Base-by-base conservation (phyloP, 53 echinoderm and acorn worm species). In the Hippasteria phrygiana region DNA sequence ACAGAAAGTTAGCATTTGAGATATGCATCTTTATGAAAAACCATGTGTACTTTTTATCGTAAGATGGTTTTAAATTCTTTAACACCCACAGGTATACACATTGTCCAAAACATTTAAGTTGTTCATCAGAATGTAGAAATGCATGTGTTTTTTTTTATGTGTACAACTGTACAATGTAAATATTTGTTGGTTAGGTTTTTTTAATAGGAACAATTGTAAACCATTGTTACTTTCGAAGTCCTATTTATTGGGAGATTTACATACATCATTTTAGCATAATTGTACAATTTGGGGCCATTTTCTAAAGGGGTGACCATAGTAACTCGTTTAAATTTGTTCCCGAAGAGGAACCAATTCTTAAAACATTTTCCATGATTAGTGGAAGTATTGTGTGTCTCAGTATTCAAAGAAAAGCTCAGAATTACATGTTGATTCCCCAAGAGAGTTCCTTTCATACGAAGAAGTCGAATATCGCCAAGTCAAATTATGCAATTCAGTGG, bases 71-170 rank as follows among this genome's bases (percentile, higher is more conserved):
- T 51, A 18, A 50, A 18, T 3, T 3, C 29, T 14, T 3, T 11
- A 36, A 34, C 29, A 75, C 6, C 47, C 47, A 12, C 10, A 75
- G 43, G 20, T n/a, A n/a, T 2, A 73, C n/a, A 43, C 42, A 73
- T 3, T 24, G 46, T 45, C 48, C 32, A 33, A 33, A 27, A 76
- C 6, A 20, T 76, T 36, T 76, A 18, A 47, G 31, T 47, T 50
- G 27, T 47, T 76, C 47, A 50, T 76, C 32, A 53, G 34, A 56
- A 31, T 79, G 79, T 79, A 79, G 79, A 62, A 79, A 79, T 59
- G 62, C 79, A 82, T 82, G 64, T 82, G n/a, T n/a, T n/a, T 82
- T 82, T 32, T 80, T 62, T 63, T 80, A 80, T 82, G 82, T 82
- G 43, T n/a, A n/a, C n/a, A n/a, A n/a, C n/a, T n/a, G n/a, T n/a